Percentiles rank a stretch among this genome's conserved stretches.
These are phyloP conservation scores for Barypeithes pellucidus DNA, from an alignment of 2,888 invertebrate genomes.

Conservation along the genomic window DNA sequence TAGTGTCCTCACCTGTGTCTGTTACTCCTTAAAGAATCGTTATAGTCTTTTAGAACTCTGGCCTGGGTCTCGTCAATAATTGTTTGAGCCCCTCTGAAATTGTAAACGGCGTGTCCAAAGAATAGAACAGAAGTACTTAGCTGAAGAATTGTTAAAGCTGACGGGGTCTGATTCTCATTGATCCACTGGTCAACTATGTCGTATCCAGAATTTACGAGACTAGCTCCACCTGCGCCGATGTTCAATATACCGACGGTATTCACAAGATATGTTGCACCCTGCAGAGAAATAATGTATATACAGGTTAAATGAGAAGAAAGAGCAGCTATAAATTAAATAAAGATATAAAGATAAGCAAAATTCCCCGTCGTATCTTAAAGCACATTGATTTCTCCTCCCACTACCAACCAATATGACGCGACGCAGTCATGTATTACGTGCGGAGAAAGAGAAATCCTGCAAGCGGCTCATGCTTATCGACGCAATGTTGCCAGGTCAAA, in stretches of 20 bases:
- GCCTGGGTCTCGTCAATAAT: slow-evolving; percentile 73
- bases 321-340: too few species aligned
- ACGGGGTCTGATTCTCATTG: slow-evolving; percentile 63
- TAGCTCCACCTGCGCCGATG: slow-evolving; percentile 62
- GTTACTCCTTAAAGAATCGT: slow-evolving; percentile 73
- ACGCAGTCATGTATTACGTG: too few species aligned
- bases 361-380: too few species aligned
- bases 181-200: slow-evolving; percentile 63
- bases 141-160: slow-evolving; percentile 69
- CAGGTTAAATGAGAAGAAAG: too few species aligned
- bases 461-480: too few species aligned
- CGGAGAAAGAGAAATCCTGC: too few species aligned
- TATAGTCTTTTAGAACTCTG: slow-evolving; percentile 72
- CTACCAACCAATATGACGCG: too few species aligned
- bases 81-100: slow-evolving; percentile 59
- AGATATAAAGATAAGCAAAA: too few species aligned
- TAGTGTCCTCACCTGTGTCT: slow-evolving; percentile 67
- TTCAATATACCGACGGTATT: slow-evolving; percentile 62
- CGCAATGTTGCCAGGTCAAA: too few species aligned
- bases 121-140: slow-evolving; percentile 63
- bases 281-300: slow-evolving; percentile 10
- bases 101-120: slow-evolving; percentile 65
- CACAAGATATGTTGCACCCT: slow-evolving; percentile 57
- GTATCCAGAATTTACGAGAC: slow-evolving; percentile 62
- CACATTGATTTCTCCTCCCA: too few species aligned